Conservation (phyloP, 2,888 invertebrate species). For the Polymixis lichenea region DNA sequence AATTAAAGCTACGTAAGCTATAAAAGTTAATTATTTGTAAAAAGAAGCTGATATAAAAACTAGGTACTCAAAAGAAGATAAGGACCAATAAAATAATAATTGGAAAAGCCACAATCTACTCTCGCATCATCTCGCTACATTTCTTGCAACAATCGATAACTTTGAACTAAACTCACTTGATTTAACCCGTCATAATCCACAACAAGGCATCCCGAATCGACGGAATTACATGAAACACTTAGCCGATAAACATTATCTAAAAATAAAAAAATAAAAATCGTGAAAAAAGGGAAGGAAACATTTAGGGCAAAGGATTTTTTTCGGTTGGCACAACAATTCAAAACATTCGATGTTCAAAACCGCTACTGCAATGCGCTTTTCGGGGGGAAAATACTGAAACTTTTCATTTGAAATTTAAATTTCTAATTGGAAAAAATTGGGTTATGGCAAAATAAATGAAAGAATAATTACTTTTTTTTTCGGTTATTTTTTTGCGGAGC, state of each 20-base stretch:
- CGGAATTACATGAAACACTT: conserved; percentile 56
- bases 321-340: conserved; percentile 58
- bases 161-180: conserved; percentile 70
- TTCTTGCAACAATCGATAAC: conserved; percentile 71
- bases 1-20: conserved; percentile 4
- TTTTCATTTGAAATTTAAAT: conserved; percentile 12
- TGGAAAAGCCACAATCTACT: conserved; percentile 45
- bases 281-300: conserved; percentile 60
- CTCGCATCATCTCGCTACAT: conserved; percentile 47
- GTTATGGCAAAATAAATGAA: conserved; percentile 47
- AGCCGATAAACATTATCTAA: conserved; percentile 51
- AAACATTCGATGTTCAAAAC: conserved; percentile 58
- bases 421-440: conserved; percentile 2
- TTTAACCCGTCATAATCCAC: conserved; percentile 69
- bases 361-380: conserved; percentile 65
- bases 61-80: conserved; percentile 25
- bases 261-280: conserved; percentile 54
- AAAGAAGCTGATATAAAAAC: conserved; percentile 9
- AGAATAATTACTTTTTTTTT: conserved; percentile 62
- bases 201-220: conserved; percentile 74
- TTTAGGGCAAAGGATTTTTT: conserved; percentile 61
- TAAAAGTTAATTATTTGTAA: conserved; percentile 5
- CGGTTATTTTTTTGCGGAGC: conserved; percentile 64
- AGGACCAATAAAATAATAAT: conserved; percentile 38
- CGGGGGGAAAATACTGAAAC: conserved; percentile 22